These are phyloP conservation scores for Aphaenogaster rudis DNA, from an alignment of 1,140 invertebrate genomes.

Conservation along the genomic window DNA sequence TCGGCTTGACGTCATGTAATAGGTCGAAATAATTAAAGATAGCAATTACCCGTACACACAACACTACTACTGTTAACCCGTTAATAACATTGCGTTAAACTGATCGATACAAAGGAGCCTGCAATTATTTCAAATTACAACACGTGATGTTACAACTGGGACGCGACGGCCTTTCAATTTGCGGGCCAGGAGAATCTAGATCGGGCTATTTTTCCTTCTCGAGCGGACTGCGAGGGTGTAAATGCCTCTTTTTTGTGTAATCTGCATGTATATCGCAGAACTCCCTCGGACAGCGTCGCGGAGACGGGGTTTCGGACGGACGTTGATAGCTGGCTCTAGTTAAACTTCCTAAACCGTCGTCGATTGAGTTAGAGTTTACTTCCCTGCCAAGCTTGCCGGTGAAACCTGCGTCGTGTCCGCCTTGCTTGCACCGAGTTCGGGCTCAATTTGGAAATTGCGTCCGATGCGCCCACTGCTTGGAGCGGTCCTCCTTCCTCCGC, in stretches of 20 bases:
- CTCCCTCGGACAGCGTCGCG: slow-evolving; percentile 40
- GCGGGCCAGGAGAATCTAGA: background rate
- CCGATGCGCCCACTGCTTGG: slow-evolving; percentile 46
- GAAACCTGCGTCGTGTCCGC: slow-evolving; percentile 58
- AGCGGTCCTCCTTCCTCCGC: slow-evolving; percentile 8
- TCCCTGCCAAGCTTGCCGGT: slow-evolving; percentile 70
- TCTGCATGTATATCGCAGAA: slow-evolving; percentile 24
- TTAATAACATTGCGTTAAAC: slow-evolving; percentile 8
- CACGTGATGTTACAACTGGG: background rate
- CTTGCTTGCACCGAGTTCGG: slow-evolving; percentile 70
- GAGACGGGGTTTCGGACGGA: slow-evolving; percentile 70
- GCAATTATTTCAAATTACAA: background rate
- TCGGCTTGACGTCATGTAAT: slow-evolving; percentile 34
- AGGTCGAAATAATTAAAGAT: slow-evolving; percentile 41
- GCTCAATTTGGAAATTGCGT: slow-evolving; percentile 76
- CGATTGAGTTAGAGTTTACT: slow-evolving; percentile 76
- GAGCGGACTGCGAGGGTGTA: background rate
- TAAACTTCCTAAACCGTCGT: slow-evolving; percentile 75
- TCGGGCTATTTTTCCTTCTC: background rate
- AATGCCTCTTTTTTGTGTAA: background rate
- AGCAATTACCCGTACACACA: background rate
- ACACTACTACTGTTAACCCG: background rate
- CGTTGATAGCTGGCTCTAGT: slow-evolving; percentile 77
- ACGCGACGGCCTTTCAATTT: background rate
- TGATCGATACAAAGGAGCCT: background rate